Evolutionary conservation across 1,140 invertebrate species (phyloP).

Genomic region (Drosophila pectinifera): DNA sequence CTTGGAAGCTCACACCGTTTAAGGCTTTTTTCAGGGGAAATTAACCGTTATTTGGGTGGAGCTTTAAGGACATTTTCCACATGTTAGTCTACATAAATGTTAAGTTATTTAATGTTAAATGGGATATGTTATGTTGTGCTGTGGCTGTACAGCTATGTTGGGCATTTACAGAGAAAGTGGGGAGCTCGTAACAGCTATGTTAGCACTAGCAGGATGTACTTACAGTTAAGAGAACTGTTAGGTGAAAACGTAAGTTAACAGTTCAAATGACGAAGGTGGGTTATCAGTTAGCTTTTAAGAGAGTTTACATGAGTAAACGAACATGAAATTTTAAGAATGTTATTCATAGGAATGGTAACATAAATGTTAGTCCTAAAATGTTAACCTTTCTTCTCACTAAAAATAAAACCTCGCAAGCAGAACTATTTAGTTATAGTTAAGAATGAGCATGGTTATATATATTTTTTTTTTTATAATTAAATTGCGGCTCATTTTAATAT

Average conservation of each 20-base stretch:
- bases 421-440: not conserved
- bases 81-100: conserved; percentile 8
- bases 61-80: conserved; percentile 18
- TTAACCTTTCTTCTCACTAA: no score
- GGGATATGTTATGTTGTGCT: not conserved
- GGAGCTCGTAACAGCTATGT: not conserved
- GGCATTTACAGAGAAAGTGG: not conserved
- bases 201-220: not conserved
- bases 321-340: not conserved
- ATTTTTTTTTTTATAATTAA: no score
- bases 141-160: not conserved
- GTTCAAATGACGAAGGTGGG: not conserved
- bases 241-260: not conserved
- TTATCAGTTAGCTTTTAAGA: conserved; percentile 3
- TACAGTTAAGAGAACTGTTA: not conserved
- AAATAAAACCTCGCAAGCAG: not conserved
- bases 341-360: not conserved
- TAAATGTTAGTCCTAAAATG: not conserved
- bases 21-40: conserved; percentile 40
- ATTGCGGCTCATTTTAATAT: not conserved
- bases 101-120: no score
- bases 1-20: conserved; percentile 49
- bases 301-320: not conserved
- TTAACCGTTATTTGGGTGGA: conserved; percentile 47
- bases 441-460: no score